These are phyloP conservation scores for Erinaceus europaeus DNA, from an alignment of 2,113 vertebrate species.

Conservation along the genomic window DNA sequence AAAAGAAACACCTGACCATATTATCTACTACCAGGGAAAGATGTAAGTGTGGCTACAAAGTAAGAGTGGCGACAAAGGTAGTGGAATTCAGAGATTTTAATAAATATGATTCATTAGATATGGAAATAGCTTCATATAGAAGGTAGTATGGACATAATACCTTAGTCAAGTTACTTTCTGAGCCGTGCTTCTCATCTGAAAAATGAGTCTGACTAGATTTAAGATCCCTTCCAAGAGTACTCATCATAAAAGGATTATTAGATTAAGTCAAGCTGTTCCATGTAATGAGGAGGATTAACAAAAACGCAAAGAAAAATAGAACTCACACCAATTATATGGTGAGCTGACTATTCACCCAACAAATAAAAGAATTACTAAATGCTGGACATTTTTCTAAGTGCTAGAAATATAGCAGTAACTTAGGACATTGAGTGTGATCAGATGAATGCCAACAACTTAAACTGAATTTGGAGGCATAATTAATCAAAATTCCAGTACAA, in stretches of 20 bases:
- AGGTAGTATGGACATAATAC: not conserved
- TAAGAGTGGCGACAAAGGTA: not conserved
- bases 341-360: not conserved
- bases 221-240: not conserved
- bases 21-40: not conserved
- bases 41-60: not conserved
- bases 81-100: constrained; percentile 1
- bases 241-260: constrained; percentile 7
- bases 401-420: not conserved
- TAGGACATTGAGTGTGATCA: constrained; percentile 12
- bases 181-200: constrained; percentile 16
- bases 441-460: constrained; percentile 1
- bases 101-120: not conserved
- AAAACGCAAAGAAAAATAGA: not conserved
- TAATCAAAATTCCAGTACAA: no score
- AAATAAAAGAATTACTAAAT: constrained; percentile 14
- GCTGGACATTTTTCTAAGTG: not conserved
- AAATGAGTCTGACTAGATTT: constrained; percentile 24
- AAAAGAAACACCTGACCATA: not conserved
- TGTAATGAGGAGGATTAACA: not conserved
- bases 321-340: not conserved
- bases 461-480: not conserved
- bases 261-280: not conserved
- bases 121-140: not conserved
- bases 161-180: not conserved